Evolutionary conservation across 2,797 vertebrate species (phyloP).

Genomic region (Thunnus albacares): DNA sequence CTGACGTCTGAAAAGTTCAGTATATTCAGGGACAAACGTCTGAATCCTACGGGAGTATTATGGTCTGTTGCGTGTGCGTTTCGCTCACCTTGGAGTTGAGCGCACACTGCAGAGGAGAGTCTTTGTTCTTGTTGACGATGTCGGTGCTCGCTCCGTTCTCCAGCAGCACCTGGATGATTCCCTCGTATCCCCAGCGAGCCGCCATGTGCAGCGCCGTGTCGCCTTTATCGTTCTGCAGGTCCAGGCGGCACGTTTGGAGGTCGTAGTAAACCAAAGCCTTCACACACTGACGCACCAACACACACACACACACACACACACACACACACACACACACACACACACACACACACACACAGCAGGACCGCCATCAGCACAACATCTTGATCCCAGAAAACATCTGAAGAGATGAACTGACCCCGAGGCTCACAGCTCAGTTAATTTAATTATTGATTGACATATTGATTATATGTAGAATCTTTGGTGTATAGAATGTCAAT

Average conservation of each 20-base stretch:
- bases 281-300: constrained; percentile 89
- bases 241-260: constrained; percentile 89
- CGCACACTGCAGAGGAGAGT: constrained; percentile 92
- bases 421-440: no score
- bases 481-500: no score
- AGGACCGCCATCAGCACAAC: neutral
- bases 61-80: neutral
- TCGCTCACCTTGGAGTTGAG: constrained; percentile 92
- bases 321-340: neutral
- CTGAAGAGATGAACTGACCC: no score
- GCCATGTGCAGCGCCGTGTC: constrained; percentile 95
- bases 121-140: constrained; percentile 89
- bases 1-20: neutral
- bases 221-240: constrained; percentile 95
- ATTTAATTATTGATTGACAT: neutral
- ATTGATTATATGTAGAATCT: no score
- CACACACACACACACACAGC: constrained; percentile 14
- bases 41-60: neutral
- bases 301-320: no score
- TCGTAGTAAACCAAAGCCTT: constrained; percentile 98
- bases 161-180: constrained; percentile 93
- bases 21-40: neutral
- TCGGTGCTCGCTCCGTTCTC: constrained; percentile 92
- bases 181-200: constrained; percentile 96
- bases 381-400: neutral